These are phyloP conservation scores for Philopotamus ludificatus DNA, from an alignment of 1,140 invertebrate species.

Conservation along the genomic window DNA sequence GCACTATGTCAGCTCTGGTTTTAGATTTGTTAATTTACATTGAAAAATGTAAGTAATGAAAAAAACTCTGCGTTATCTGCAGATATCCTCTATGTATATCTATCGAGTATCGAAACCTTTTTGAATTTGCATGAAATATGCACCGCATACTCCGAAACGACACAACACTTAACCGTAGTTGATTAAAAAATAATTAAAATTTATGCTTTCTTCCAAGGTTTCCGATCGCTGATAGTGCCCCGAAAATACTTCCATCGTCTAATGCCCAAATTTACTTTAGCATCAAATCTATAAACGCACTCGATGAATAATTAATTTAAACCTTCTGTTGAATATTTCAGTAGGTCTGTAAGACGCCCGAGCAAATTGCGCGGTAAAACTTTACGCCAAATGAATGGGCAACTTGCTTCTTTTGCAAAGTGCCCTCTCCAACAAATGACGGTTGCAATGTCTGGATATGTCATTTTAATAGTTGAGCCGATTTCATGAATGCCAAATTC, in stretches of 20 bases:
- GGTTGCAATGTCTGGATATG: background rate
- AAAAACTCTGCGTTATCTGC: too few species aligned
- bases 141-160: too few species aligned
- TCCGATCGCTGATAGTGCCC: too few species aligned
- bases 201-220: too few species aligned
- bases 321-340: conserved; percentile 32
- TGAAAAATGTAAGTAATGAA: too few species aligned
- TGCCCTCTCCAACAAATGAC: background rate
- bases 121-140: too few species aligned
- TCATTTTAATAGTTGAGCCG: conserved; percentile 18
- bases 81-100: too few species aligned
- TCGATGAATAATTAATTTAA: conserved; percentile 20
- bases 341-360: background rate
- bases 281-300: conserved; percentile 23
- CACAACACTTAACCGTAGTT: too few species aligned
- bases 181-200: too few species aligned
- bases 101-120: too few species aligned
- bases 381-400: conserved; percentile 16
- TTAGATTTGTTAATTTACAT: too few species aligned
- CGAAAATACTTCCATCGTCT: background rate
- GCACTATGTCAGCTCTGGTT: too few species aligned
- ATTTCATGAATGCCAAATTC: conserved; percentile 23
- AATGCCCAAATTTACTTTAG: background rate
- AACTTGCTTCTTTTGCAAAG: conserved; percentile 24
- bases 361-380: conserved; percentile 26